Evolutionary conservation across 2,888 invertebrate species (phyloP).

Genomic region (Lochmaea capreae): DNA sequence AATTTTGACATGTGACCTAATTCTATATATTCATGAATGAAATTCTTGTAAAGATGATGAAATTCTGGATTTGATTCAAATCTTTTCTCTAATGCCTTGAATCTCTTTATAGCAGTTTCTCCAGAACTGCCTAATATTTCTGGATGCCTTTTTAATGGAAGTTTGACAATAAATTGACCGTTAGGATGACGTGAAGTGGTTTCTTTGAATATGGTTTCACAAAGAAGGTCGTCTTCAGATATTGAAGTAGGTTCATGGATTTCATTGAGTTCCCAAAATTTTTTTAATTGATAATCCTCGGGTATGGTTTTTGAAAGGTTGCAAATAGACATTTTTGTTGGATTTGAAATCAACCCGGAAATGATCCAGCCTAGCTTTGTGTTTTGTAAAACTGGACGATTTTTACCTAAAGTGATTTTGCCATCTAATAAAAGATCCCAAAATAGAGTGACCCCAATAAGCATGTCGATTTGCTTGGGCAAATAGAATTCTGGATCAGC

Average conservation of each 20-base stretch:
- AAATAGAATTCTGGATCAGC: conserved; percentile 28
- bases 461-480: conserved; percentile 19
- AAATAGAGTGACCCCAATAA: conserved; percentile 28
- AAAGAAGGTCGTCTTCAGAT: conserved; percentile 12
- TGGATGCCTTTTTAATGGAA: no score
- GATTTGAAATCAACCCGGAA: neutral
- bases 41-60: conserved; percentile 36
- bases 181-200: no score
- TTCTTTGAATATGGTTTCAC: neutral
- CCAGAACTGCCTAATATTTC: no score
- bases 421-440: conserved; percentile 23
- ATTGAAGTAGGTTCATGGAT: neutral
- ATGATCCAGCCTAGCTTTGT: neutral
- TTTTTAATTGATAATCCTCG: conserved; percentile 12
- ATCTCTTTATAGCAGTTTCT: neutral
- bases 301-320: neutral
- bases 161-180: no score
- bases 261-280: conserved; percentile 21
- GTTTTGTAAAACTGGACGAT: neutral
- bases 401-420: neutral
- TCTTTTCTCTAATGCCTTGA: neutral
- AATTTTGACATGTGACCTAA: conserved; percentile 40
- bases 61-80: conserved; percentile 35
- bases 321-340: neutral
- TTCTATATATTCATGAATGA: conserved; percentile 43